These are phyloP conservation scores for Melieria omissa DNA, from an alignment of 2,888 invertebrate species.

Conservation along the genomic window DNA sequence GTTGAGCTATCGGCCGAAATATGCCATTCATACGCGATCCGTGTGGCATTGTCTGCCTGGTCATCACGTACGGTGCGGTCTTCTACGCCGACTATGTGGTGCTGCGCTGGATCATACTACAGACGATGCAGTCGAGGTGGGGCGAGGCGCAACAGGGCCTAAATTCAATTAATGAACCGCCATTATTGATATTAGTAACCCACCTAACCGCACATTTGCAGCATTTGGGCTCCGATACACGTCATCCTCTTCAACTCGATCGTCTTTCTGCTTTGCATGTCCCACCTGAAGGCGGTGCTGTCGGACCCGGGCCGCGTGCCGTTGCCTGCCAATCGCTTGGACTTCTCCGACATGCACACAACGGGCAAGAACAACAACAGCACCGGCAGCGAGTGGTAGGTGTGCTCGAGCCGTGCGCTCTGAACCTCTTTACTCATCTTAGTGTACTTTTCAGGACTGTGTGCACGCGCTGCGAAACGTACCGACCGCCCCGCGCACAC, in stretches of 20 bases:
- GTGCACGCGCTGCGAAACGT: conserved; percentile 77
- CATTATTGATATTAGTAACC: background rate
- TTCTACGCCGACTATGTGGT: conserved; percentile 91
- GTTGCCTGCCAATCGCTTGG: conserved; percentile 76
- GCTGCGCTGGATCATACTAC: conserved; percentile 82
- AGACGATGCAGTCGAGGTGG: conserved; percentile 83
- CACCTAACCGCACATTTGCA: conserved; percentile 61
- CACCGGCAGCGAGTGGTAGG: conserved; percentile 78
- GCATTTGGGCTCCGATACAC: conserved; percentile 85
- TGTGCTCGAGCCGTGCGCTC: conserved; percentile 56
- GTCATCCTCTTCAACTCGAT: conserved; percentile 83
- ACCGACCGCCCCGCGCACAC: conserved; percentile 85
- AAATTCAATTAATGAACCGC: background rate
- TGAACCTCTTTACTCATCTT: background rate
- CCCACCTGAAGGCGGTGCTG: conserved; percentile 86
- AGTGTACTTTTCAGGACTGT: conserved; percentile 37
- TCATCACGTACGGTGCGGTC: conserved; percentile 82
- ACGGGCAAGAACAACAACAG: conserved; percentile 67
- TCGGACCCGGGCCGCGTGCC: conserved; percentile 92
- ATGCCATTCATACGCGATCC: conserved; percentile 82
- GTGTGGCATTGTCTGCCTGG: conserved; percentile 84
- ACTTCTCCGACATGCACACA: conserved; percentile 83
- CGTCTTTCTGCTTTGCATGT: conserved; percentile 77
- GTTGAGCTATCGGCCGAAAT: conserved; percentile 33
- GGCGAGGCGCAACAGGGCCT: background rate